Conservation (phyloP, 2,888 invertebrate genomes). For the Endomychus coccineus region DNA sequence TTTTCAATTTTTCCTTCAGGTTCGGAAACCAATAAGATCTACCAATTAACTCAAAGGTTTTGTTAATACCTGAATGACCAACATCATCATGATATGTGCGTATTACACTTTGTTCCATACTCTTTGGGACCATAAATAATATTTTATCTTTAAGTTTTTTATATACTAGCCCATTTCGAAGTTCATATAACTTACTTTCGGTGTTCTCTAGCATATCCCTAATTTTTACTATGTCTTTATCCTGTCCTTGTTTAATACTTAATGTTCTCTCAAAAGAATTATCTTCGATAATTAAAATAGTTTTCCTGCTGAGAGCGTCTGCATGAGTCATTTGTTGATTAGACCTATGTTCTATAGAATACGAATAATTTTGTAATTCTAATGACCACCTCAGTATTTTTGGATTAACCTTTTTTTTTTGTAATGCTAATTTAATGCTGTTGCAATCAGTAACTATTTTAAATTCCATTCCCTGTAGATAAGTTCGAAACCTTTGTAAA, state of each 20-base stretch:
- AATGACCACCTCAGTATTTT: conserved; percentile 27
- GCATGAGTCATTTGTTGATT: conserved; percentile 26
- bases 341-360: conserved; percentile 23
- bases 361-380: conserved; percentile 23
- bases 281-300: conserved; percentile 16
- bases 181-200: conserved; percentile 10
- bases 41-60: conserved; percentile 24
- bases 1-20: conserved; percentile 23
- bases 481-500: conserved; percentile 26
- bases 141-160: conserved; percentile 9
- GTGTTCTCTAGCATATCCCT: conserved; percentile 15
- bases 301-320: conserved; percentile 24
- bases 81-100: conserved; percentile 25
- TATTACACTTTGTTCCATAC: conserved; percentile 22
- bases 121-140: conserved; percentile 14
- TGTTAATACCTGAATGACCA: conserved; percentile 30
- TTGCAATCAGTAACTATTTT: conserved; percentile 28
- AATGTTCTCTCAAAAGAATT: conserved; percentile 17
- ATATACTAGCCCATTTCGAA: conserved; percentile 12
- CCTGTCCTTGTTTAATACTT: conserved; percentile 16
- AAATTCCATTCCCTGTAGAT: conserved; percentile 27
- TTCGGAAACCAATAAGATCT: conserved; percentile 31
- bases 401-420: conserved; percentile 28
- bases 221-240: conserved; percentile 18
- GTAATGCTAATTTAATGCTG: conserved; percentile 23